Evolutionary conservation across 2,113 vertebrate genomes (phyloP).

Genomic region (Misgurnus mizolepis): DNA sequence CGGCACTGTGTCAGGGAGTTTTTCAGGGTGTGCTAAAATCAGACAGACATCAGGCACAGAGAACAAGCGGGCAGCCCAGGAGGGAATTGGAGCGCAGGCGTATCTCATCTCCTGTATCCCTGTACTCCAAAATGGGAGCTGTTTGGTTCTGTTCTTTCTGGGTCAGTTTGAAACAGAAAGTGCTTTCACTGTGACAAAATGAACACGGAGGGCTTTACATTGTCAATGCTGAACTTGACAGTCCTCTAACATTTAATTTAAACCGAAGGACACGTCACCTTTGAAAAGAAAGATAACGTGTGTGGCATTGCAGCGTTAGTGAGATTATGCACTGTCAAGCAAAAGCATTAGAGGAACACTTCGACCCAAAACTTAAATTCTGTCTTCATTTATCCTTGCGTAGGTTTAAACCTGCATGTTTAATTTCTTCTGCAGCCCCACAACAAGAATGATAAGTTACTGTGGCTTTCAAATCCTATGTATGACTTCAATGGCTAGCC

Average conservation of each 20-base stretch:
- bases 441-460: background rate
- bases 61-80: background rate
- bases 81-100: background rate
- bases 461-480: background rate
- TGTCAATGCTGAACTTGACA: constrained; percentile 17
- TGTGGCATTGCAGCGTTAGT: too few species aligned
- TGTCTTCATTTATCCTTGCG: background rate
- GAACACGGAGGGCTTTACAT: constrained; percentile 7
- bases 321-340: too few species aligned
- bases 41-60: constrained; percentile 20
- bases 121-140: constrained; percentile 14
- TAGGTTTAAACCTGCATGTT: background rate
- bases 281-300: background rate
- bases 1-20: constrained; percentile 9
- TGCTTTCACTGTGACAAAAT: constrained; percentile 22
- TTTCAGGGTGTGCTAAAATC: constrained; percentile 28
- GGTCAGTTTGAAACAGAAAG: constrained; percentile 4
- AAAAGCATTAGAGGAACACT: background rate
- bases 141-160: constrained; percentile 2
- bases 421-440: background rate
- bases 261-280: constrained; percentile 8
- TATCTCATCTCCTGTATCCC: background rate
- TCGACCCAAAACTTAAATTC: background rate
- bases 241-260: background rate
- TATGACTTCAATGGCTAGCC: background rate